Evolutionary conservation across 2,113 vertebrate genomes (phyloP).

Genomic region (Lophura nycthemera): DNA sequence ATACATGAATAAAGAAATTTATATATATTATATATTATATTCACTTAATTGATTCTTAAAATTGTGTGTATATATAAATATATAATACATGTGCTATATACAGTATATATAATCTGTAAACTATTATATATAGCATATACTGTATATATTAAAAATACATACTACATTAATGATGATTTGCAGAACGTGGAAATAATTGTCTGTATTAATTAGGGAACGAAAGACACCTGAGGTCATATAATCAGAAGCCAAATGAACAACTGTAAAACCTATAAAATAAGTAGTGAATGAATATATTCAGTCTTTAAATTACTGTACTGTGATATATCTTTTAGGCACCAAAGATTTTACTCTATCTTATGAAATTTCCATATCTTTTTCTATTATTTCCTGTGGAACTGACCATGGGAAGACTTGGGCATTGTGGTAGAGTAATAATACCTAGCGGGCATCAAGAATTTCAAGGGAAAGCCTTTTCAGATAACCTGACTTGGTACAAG

Average conservation of each 20-base stretch:
- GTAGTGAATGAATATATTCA: neutral
- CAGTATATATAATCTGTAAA: too few relatives aligned
- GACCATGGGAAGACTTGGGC: neutral
- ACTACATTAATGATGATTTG: neutral
- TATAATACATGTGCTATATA: too few relatives aligned
- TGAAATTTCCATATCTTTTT: neutral
- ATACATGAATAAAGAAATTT: too few relatives aligned
- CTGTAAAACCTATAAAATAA: neutral
- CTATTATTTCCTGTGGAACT: neutral
- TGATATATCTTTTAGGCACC: neutral
- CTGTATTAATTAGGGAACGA: neutral
- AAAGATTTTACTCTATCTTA: neutral
- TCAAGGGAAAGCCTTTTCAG: neutral
- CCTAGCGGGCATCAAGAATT: neutral
- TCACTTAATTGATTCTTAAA: too few relatives aligned
- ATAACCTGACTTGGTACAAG: neutral
- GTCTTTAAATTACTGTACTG: neutral
- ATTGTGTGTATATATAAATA: too few relatives aligned
- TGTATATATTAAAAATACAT: too few relatives aligned
- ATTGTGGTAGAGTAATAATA: neutral
- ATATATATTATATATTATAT: too few relatives aligned
- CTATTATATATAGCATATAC: too few relatives aligned
- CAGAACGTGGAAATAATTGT: neutral
- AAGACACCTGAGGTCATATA: neutral
- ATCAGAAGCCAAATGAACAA: rapidly evolving